phyloP scores from a whole-genome alignment of 2,113 vertebrate species.

The Mus spicilegus region DNA sequence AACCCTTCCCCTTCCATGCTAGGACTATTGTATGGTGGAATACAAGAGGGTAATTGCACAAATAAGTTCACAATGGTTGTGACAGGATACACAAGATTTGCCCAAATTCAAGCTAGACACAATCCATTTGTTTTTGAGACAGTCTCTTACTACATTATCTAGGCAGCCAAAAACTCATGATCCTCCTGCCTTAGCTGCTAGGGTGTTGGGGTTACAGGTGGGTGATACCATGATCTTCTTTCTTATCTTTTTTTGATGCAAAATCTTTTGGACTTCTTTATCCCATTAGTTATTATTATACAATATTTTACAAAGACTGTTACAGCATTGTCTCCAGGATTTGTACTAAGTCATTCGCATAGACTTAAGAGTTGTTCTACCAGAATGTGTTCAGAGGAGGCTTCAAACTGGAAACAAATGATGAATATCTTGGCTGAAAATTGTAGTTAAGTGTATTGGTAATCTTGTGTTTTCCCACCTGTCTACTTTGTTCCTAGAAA shows the following conservation, averaged over 20 bases:
- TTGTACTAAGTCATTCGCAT: not conserved
- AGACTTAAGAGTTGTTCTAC: not conserved
- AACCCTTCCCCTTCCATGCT: not conserved
- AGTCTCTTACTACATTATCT: not conserved
- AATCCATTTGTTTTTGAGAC: not conserved
- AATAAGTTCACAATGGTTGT: not conserved
- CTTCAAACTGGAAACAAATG: not conserved
- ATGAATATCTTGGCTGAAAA: not conserved
- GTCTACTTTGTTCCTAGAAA: too few relatives aligned
- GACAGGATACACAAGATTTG: not conserved
- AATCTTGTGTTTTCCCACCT: too few relatives aligned
- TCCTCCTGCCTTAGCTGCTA: too few relatives aligned
- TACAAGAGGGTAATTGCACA: not conserved
- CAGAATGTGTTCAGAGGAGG: not conserved
- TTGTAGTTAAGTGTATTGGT: too few relatives aligned
- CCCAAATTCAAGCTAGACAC: not conserved
- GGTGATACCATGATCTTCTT: not conserved
- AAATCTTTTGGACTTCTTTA: not conserved
- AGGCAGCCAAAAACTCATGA: not conserved
- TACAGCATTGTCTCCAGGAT: not conserved
- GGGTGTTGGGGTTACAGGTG: too few relatives aligned
- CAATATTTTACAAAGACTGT: not conserved
- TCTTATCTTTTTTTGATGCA: not conserved
- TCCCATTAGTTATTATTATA: not conserved
- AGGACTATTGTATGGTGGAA: not conserved